Base-by-base conservation (phyloP, 2,797 vertebrate species). In the Pogonophryne albipinna region DNA sequence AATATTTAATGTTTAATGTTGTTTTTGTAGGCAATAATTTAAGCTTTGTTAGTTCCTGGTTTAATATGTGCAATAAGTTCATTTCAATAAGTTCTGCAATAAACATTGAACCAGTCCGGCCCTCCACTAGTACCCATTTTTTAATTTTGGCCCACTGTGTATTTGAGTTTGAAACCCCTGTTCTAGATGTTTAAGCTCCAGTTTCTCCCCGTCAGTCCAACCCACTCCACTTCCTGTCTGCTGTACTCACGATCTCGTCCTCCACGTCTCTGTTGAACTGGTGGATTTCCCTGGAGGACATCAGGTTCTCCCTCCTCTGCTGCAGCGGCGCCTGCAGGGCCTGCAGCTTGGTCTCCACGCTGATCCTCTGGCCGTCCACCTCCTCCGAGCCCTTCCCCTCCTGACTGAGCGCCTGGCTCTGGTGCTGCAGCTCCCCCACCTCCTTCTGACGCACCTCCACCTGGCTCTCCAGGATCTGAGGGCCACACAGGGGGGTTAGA, bases 251-350 rank as follows among this genome's bases (percentile, higher is more conserved):
- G 12, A 98, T 98, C 90, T 98, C 97, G 4, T 98, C 97, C 80
- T 98, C 97, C 87, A 98, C 94, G 19, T 98, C 97, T 12, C 97
- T 79, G 93, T 98, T 98, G 94, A 98, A 98, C 94, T 98, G 97
- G 86, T 98, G 97, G 88, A 98, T 97, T 92, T 98, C 97, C 13
- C 96, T 93, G 74, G 97, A 98, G 27, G 96, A 97, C 94, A 98
- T 91, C 9, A 98, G 93, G 68, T 97, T 95, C 58, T 96, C 92
- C 56, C 97, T 96, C 68, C 97, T 95, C 79, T 95, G 95, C 55
- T 85, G 93, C 91, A 98, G 85, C 0, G 97, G 97, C 1, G 94
- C 95, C 79, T 97, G 89, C 41, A 98, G 89, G 45, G 94, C 87
- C 67, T 91, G 84, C 85, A 98, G 98, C 89, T 97, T 98, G 67